These are phyloP conservation scores for Tragelaphus strepsiceros DNA, from an alignment of 2,113 vertebrate species.

Conservation along the genomic window DNA sequence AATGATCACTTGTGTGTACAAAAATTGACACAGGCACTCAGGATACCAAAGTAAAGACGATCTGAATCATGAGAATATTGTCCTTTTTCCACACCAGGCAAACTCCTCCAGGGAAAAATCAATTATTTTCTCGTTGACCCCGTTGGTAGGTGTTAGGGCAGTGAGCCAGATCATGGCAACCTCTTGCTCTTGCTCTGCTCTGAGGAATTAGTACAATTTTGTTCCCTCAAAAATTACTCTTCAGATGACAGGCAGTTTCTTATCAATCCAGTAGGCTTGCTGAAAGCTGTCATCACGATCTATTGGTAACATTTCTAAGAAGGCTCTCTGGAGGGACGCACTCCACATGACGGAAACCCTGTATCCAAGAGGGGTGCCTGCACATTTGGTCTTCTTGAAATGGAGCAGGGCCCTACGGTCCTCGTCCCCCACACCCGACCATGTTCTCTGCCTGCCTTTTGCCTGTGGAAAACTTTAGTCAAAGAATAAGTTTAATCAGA, in stretches of 20 bases:
- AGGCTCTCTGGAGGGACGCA: neutral
- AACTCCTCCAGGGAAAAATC: neutral
- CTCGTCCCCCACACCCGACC: neutral
- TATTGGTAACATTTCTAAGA: neutral
- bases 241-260: neutral
- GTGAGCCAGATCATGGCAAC: neutral
- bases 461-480: neutral
- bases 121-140: neutral
- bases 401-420: neutral
- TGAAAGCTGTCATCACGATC: neutral
- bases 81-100: neutral
- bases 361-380: neutral
- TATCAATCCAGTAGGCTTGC: neutral
- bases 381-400: neutral
- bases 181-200: neutral
- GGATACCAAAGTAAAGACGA: neutral
- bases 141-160: fast-evolving
- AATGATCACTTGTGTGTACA: neutral
- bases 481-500: neutral
- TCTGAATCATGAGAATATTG: neutral
- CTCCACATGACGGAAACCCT: neutral
- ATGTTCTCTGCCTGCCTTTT: neutral
- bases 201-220: neutral
- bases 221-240: neutral
- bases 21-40: neutral